A percentile compares a stretch with the other conserved stretches of the same genome.
Evolutionary conservation across 2,113 vertebrate species (phyloP).

Genomic region (Nycticryphes semicollaris): DNA sequence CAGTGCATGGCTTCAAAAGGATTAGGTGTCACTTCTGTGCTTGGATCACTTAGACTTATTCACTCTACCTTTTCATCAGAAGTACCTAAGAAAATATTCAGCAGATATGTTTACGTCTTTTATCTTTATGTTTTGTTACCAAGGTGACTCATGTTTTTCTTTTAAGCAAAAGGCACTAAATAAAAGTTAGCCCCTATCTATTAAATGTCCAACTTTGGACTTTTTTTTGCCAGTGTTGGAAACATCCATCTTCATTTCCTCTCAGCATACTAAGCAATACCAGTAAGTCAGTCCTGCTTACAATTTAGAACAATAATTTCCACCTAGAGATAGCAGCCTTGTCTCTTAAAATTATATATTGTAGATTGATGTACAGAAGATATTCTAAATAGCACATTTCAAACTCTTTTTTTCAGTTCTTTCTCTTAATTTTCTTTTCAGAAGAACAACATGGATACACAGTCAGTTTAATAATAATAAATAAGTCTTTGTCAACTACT

Average conservation of each 20-base stretch:
- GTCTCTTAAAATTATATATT: neutral
- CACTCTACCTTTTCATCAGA: neutral
- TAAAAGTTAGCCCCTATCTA: neutral
- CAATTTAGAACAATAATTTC: neutral
- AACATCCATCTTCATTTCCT: constrained; percentile 6
- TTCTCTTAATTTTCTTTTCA: neutral
- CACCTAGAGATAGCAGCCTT: neutral
- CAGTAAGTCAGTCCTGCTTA: neutral
- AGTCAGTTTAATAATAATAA: neutral
- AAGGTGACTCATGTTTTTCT: neutral
- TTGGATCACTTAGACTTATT: neutral
- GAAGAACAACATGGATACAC: neutral
- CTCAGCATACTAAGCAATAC: neutral
- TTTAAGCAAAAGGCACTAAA: neutral
- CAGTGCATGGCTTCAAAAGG: neutral
- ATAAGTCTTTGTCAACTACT: neutral
- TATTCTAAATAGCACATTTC: neutral
- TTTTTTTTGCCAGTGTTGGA: neutral
- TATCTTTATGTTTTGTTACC: neutral
- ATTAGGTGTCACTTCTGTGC: neutral
- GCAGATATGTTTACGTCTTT: neutral
- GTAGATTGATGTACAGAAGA: neutral
- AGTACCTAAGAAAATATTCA: neutral
- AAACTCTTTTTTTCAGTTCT: neutral
- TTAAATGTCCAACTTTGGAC: neutral